A percentile compares a stretch with the other conserved stretches of the same genome.
Conservation (phyloP, 2,888 invertebrate species). For the Zygogramma bicolorata region DNA sequence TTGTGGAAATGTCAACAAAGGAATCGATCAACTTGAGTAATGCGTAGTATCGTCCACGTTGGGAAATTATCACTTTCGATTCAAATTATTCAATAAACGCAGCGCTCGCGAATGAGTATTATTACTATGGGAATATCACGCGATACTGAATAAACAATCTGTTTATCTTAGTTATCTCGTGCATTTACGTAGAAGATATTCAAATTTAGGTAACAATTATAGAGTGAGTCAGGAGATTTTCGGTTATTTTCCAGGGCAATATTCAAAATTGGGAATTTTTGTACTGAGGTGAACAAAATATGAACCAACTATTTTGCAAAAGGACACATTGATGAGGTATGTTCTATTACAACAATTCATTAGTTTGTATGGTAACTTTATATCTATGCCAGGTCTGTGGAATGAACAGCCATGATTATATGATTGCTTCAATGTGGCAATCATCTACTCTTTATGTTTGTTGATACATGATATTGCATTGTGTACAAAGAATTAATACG, state of each 20-base stretch:
- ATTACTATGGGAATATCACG: slow-evolving; percentile 10
- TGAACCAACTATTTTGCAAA: too few relatives aligned
- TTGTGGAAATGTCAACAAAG: neutral
- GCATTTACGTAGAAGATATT: slow-evolving; percentile 14
- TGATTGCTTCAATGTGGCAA: too few relatives aligned
- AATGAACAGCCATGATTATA: too few relatives aligned
- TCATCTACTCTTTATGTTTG: too few relatives aligned
- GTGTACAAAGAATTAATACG: too few relatives aligned
- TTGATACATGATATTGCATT: too few relatives aligned
- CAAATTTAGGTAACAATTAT: neutral
- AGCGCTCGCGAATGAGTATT: neutral
- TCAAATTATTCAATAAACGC: neutral
- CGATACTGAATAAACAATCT: slow-evolving; percentile 17
- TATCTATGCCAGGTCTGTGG: too few relatives aligned
- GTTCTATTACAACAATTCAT: too few relatives aligned
- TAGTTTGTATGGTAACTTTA: too few relatives aligned
- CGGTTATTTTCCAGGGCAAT: neutral
- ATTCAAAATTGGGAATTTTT: neutral
- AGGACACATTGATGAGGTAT: too few relatives aligned
- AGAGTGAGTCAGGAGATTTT: neutral
- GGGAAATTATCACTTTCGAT: neutral
- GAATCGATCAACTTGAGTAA: neutral
- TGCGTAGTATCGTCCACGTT: neutral
- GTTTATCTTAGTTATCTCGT: slow-evolving; percentile 14
- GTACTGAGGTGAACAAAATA: neutral